These are phyloP conservation scores for Drosophila eohydei DNA, from an alignment of 2,888 invertebrate species.

Conservation along the genomic window DNA sequence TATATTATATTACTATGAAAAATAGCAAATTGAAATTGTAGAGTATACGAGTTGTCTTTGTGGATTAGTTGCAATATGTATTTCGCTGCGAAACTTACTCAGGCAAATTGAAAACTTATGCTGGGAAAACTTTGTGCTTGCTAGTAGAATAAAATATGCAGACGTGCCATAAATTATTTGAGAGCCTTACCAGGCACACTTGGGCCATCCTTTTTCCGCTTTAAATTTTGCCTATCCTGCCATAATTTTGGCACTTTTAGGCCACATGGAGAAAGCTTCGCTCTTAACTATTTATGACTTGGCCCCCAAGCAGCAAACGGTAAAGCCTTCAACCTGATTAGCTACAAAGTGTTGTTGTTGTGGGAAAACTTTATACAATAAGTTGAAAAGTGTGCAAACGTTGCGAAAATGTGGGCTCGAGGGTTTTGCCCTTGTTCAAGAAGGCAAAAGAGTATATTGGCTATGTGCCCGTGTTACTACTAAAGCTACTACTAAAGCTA, in stretches of 20 bases:
- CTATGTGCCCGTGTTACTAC: not conserved
- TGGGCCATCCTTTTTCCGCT: constrained; percentile 17
- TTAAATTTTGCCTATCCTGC: constrained; percentile 3
- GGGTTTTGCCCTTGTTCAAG: not conserved
- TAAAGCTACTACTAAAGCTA: not conserved
- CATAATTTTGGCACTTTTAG: constrained; percentile 27
- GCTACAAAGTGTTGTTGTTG: constrained; percentile 20
- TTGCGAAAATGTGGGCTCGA: constrained; percentile 7
- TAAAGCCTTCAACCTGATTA: constrained; percentile 35
- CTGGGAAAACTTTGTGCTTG: not conserved
- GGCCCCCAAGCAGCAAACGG: constrained; percentile 20
- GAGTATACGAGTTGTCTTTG: not conserved
- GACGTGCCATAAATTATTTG: constrained; percentile 17
- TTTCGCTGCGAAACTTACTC: not conserved
- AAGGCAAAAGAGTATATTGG: not conserved
- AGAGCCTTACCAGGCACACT: constrained; percentile 14
- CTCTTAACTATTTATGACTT: constrained; percentile 42
- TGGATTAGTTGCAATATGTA: not conserved
- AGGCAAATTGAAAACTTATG: constrained; percentile 4
- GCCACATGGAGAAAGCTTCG: constrained; percentile 9
- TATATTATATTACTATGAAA: not conserved
- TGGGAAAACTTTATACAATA: constrained; percentile 44
- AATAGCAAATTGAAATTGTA: not conserved
- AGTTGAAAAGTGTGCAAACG: constrained; percentile 31
- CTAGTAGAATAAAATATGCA: constrained; percentile 27